A percentile compares a stretch with the other conserved stretches of the same genome.
phyloP scores from a whole-genome alignment of 2,797 vertebrate species.

The Pantherophis vulpinus region DNA sequence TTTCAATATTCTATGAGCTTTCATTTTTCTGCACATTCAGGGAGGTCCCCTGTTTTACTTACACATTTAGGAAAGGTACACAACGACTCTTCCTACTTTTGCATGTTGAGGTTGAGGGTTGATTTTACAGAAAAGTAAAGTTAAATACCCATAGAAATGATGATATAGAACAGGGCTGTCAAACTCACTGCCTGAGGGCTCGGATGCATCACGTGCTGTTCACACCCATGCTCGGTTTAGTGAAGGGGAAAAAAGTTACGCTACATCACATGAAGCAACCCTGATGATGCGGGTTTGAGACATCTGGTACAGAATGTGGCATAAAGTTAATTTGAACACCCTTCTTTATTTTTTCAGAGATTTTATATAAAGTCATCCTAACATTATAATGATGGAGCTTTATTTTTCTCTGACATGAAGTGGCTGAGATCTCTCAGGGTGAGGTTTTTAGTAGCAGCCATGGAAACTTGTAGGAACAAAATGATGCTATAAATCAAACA shows the following conservation, averaged over 20 bases:
- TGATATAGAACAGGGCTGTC: background rate
- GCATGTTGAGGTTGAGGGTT: background rate
- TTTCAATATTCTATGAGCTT: background rate
- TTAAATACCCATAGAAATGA: background rate
- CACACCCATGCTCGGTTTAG: too few species aligned
- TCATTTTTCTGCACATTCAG: too few species aligned
- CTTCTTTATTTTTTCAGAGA: background rate
- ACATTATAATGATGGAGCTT: background rate
- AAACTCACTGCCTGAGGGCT: too few species aligned
- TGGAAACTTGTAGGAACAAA: background rate
- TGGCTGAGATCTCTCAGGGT: background rate
- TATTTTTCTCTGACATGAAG: background rate
- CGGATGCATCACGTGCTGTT: too few species aligned
- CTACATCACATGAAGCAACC: too few species aligned
- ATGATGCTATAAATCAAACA: background rate
- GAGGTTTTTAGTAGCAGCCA: background rate
- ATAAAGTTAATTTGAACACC: background rate
- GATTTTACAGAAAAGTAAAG: background rate
- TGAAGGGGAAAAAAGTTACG: too few species aligned
- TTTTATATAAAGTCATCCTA: background rate
- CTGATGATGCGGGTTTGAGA: too few species aligned
- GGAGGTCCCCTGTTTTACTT: background rate
- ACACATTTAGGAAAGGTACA: too few species aligned
- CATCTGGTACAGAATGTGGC: background rate
- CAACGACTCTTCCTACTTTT: background rate